These are phyloP conservation scores for Platypus cylindrus DNA, from an alignment of 2,888 invertebrate genomes.

Conservation along the genomic window DNA sequence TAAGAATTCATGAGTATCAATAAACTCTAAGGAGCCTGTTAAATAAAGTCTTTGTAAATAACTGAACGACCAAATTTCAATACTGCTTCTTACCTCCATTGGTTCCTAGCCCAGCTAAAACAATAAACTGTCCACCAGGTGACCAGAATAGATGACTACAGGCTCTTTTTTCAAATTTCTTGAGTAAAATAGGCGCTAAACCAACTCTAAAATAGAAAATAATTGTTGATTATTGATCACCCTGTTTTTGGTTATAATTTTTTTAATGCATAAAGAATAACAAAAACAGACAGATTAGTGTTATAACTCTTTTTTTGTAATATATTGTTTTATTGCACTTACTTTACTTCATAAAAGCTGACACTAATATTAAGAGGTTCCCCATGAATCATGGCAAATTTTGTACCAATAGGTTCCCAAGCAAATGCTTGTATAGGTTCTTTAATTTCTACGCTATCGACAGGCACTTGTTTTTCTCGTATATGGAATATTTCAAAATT, in stretches of 20 bases:
- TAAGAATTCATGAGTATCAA: slow-evolving; percentile 90
- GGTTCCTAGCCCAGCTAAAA: slow-evolving; percentile 75
- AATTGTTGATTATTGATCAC: background rate
- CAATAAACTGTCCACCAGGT: slow-evolving; percentile 88
- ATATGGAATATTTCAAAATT: slow-evolving; percentile 99
- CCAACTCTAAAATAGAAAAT: slow-evolving; percentile 53
- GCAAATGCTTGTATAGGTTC: slow-evolving; percentile 88
- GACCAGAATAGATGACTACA: slow-evolving; percentile 95
- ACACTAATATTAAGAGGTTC: slow-evolving; percentile 76
- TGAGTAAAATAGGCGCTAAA: slow-evolving; percentile 75
- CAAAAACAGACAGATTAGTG: too few species aligned
- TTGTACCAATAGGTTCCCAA: slow-evolving; percentile 95
- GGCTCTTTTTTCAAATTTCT: slow-evolving; percentile 77
- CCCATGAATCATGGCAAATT: slow-evolving; percentile 94
- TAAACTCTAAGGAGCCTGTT: slow-evolving; percentile 78
- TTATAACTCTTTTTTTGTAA: too few species aligned
- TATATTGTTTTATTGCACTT: slow-evolving; percentile 1
- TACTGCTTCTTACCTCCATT: slow-evolving; percentile 53
- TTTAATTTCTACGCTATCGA: slow-evolving; percentile 94
- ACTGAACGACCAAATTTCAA: too few species aligned
- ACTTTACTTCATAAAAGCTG: slow-evolving; percentile 73
- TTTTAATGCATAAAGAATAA: too few species aligned
- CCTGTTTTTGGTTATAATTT: too few species aligned
- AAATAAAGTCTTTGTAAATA: too few species aligned
- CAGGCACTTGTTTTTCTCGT: slow-evolving; percentile 87